Evolutionary conservation across 2,888 invertebrate genomes (phyloP), one percentile per base, ranked within the genome.

Genomic region (Scaptomyza tumidula): DNA sequence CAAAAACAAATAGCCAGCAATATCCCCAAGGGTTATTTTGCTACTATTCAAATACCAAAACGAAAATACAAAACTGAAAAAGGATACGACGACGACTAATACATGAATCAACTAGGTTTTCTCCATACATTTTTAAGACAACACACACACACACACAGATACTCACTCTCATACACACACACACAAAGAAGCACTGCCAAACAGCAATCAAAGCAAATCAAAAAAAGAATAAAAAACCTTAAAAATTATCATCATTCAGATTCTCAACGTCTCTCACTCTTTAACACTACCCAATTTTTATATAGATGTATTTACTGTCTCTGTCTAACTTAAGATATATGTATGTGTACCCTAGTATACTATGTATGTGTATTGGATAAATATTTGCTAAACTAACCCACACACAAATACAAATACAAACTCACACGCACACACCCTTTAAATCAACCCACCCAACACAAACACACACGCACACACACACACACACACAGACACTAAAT

Each of bases 241-340:
- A 63, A 63, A 70, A 72, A 68, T 83, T 83, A 86, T 78, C 78
- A 80, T 80, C 78, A 83, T 80, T 75, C 88, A 73, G 60, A 78
- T 66, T 70, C 78, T 72, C 31, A 75, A 70, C 59, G 76, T 79
- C 74, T 78, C 78, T 79, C 80, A 75, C 78, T 88, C 84, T 78
- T 72, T 69, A 75, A 75, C 80, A 78, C 80, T 73, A 63, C 59
- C 72, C 78, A 63, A 63, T 66, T 80, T 80, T 75, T 78, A 68
- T 62, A 87, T 85, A 87, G 76, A 80, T 88, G 80, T 84, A 83
- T 82, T 65, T 76, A 64, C 88, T 71, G 85, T 82, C 75, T 83
- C 84, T 80, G 86, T 83, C 88, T 88, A 82, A 83, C 86, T 77
- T 86, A 79, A 88, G 83, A 77, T 75, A 82, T 73, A 80, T 62